Evolutionary conservation across 1,140 invertebrate species (phyloP).

Genomic region (Drosophila kohkoa): DNA sequence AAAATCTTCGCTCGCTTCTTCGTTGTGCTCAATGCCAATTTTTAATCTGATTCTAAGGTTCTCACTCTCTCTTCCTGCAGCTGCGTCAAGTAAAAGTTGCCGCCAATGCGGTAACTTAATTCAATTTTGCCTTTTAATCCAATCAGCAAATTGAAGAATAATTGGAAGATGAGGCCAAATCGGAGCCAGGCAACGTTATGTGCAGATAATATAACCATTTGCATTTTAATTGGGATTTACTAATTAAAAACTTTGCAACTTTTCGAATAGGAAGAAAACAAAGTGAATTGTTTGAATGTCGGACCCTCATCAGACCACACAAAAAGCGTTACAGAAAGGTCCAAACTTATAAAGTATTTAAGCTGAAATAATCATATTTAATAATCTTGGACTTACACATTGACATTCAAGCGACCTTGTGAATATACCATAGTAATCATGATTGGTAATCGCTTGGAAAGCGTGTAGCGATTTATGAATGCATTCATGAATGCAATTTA

Average conservation of each 20-base stretch:
- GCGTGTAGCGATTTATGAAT: slow-evolving; percentile 5
- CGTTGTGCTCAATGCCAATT: neutral
- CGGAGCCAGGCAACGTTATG: slow-evolving; percentile 25
- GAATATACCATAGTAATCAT: neutral
- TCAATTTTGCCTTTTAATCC: slow-evolving; percentile 76
- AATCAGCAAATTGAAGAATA: slow-evolving; percentile 78
- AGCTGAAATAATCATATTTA: slow-evolving; percentile 14
- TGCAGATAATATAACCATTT: slow-evolving; percentile 67
- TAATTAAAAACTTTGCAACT: slow-evolving; percentile 74
- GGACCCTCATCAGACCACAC: slow-evolving; percentile 26
- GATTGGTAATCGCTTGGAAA: neutral
- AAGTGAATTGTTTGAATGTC: neutral
- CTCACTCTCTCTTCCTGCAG: neutral
- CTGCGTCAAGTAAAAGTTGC: slow-evolving; percentile 37
- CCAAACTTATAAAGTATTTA: slow-evolving; percentile 13
- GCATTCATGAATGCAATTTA: slow-evolving; percentile 8
- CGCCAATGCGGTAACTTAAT: slow-evolving; percentile 76
- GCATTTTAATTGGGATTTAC: slow-evolving; percentile 76
- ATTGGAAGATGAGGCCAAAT: slow-evolving; percentile 46
- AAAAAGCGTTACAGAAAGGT: neutral
- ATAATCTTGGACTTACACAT: slow-evolving; percentile 10
- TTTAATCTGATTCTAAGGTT: slow-evolving; percentile 34
- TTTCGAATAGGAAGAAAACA: slow-evolving; percentile 30
- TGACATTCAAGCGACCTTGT: slow-evolving; percentile 12
- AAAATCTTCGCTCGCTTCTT: too few relatives aligned